Evolutionary conservation across 2,113 vertebrate genomes (phyloP).

Genomic region (Antennarius striatus): DNA sequence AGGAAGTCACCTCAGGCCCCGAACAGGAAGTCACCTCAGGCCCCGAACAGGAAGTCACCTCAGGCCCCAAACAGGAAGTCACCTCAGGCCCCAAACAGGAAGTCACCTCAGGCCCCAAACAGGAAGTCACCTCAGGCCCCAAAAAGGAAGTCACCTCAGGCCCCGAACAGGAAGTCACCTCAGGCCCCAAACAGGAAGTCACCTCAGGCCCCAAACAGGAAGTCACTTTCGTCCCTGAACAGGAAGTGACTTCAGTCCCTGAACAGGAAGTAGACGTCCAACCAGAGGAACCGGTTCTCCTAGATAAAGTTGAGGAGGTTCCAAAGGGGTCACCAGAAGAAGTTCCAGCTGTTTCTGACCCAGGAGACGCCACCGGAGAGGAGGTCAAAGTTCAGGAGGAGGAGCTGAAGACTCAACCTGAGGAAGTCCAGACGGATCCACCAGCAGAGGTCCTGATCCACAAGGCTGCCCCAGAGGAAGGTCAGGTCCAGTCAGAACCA

Average conservation of each 20-base stretch:
- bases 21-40: no score
- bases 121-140: no score
- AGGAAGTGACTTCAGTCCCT: conserved; percentile 10
- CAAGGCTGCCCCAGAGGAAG: neutral
- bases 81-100: no score
- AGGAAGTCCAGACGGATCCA: neutral
- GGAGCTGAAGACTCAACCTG: neutral
- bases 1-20: no score
- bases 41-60: no score
- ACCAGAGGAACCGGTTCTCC: conserved; percentile 1
- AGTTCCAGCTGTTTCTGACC: neutral
- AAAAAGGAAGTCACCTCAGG: no score
- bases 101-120: no score
- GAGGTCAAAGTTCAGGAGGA: conserved; percentile 4
- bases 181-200: no score
- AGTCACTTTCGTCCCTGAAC: neutral
- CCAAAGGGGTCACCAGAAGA: conserved; percentile 6
- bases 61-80: no score
- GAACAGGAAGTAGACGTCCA: neutral
- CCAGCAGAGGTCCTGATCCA: neutral
- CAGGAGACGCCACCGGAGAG: neutral
- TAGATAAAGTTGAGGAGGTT: neutral
- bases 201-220: no score
- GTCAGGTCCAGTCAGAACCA: conserved; percentile 13
- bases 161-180: no score